phyloP scores from a whole-genome alignment of 2,888 invertebrate genomes.

The Diplolepis rosae region DNA sequence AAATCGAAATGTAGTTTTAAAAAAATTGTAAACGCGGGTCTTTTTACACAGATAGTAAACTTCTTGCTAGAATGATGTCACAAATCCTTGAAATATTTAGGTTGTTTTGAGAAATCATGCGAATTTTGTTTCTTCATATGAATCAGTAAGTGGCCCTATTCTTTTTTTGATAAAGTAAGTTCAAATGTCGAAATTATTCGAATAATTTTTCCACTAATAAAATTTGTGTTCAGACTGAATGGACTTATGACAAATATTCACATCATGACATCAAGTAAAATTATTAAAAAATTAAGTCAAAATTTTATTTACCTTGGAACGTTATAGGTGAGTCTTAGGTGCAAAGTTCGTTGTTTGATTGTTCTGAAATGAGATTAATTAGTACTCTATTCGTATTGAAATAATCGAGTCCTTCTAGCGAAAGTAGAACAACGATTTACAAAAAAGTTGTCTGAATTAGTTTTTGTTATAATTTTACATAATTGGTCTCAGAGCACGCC shows the following conservation, averaged over 20 bases:
- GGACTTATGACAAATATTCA: not conserved
- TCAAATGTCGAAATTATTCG: not conserved
- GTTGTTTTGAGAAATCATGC: not conserved
- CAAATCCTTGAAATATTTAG: not conserved
- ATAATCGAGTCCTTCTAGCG: not conserved
- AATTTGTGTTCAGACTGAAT: not conserved
- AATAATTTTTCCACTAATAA: not conserved
- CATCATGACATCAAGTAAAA: not conserved
- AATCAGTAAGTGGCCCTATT: not conserved
- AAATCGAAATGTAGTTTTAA: no score
- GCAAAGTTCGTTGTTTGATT: constrained; percentile 10
- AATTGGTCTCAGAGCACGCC: no score
- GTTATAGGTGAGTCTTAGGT: not conserved
- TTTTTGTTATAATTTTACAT: no score
- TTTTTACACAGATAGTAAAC: no score
- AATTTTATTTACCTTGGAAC: constrained; percentile 9
- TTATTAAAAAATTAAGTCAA: not conserved
- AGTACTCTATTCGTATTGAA: not conserved
- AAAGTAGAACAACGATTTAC: constrained; percentile 10
- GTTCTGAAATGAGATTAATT: constrained; percentile 24
- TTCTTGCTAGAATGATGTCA: not conserved
- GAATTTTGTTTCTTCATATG: not conserved
- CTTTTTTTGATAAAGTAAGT: not conserved
- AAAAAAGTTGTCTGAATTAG: no score
- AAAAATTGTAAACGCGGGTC: no score